These are phyloP conservation scores for Catocala fraxini DNA, from an alignment of 2,888 invertebrate species.

Conservation along the genomic window DNA sequence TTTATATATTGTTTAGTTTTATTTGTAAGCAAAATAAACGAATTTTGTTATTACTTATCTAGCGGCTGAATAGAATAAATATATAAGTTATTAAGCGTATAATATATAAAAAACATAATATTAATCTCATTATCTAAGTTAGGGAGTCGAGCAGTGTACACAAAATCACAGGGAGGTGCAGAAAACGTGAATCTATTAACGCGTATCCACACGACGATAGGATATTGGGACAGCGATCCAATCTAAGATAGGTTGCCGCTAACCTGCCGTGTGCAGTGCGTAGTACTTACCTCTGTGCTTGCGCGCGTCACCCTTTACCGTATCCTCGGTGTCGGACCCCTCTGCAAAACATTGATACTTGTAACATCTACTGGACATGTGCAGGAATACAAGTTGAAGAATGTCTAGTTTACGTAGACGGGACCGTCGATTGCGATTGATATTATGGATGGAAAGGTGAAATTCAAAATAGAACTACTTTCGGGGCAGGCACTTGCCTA, in stretches of 20 bases:
- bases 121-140: slow-evolving; percentile 14
- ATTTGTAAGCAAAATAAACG: background rate
- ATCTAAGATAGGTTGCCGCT: too few species aligned
- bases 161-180: slow-evolving; percentile 26
- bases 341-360: slow-evolving; percentile 80
- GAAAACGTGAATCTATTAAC: background rate
- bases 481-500: too few species aligned
- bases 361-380: slow-evolving; percentile 66
- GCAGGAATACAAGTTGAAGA: slow-evolving; percentile 22
- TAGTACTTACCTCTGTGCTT: slow-evolving; percentile 77
- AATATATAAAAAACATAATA: slow-evolving; percentile 14
- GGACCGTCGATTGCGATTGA: slow-evolving; percentile 34
- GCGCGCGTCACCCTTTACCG: slow-evolving; percentile 76
- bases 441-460: background rate
- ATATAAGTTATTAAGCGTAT: slow-evolving; percentile 3
- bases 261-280: background rate
- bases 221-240: too few species aligned
- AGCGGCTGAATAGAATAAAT: background rate
- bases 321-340: slow-evolving; percentile 83
- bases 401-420: slow-evolving; percentile 21
- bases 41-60: background rate
- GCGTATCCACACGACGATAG: too few species aligned
- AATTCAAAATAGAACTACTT: too few species aligned
- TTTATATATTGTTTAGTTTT: too few species aligned
- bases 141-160: slow-evolving; percentile 48